phyloP scores from a whole-genome alignment of 2,888 invertebrate species.

The Cheiracanthium punctorium region DNA sequence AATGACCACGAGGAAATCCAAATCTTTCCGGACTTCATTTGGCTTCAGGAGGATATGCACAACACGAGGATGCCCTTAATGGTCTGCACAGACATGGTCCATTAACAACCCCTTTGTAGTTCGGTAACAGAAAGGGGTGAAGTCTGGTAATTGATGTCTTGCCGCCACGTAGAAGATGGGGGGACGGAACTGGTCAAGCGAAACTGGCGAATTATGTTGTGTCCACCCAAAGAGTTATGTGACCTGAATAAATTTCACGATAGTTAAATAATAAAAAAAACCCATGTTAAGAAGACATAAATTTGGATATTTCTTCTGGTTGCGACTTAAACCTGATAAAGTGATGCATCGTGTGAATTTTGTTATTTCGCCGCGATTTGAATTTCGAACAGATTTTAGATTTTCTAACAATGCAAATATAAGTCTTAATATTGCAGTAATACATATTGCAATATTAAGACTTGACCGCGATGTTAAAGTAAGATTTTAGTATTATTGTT shows the following conservation, averaged over 20 bases:
- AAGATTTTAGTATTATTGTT: no score
- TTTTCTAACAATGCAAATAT: no score
- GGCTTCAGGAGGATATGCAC: neutral
- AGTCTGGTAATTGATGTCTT: neutral
- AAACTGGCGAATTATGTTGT: neutral
- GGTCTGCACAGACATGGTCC: constrained; percentile 17
- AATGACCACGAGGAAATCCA: constrained; percentile 3
- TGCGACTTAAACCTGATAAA: no score
- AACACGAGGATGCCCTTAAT: neutral
- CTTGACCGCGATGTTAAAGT: no score
- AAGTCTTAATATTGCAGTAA: no score
- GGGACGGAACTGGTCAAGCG: neutral
- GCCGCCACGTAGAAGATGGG: neutral
- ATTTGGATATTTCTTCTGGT: no score
- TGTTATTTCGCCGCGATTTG: no score
- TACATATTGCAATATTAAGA: no score
- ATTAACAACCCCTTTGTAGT: constrained; percentile 14
- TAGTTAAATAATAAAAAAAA: no score
- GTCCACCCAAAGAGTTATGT: neutral
- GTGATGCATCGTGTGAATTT: no score
- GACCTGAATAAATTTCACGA: neutral
- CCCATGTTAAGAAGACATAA: no score
- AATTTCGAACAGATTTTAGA: no score
- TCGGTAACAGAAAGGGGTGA: constrained; percentile 21
- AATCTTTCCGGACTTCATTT: neutral